Percentiles rank a stretch among this genome's conserved stretches.
Conservation (phyloP, 30 jellyfish, hydroid and myxozoan species). For the Pseudorhiza aurosa region DNA sequence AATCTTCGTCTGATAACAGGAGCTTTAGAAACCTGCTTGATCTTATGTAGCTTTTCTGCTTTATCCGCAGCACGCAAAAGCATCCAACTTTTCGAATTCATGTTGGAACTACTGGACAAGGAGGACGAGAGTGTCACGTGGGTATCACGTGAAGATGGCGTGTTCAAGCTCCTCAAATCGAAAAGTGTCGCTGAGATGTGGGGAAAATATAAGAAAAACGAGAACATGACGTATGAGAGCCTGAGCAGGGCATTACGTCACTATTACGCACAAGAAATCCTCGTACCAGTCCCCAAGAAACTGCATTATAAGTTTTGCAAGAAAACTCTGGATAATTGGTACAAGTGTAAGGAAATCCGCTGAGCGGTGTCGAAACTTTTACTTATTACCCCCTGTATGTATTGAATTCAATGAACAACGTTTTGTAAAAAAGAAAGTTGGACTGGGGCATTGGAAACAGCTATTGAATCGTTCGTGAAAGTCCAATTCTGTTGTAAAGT, state of each 20-base stretch:
- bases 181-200: conserved; percentile 78
- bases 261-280: conserved; percentile 75
- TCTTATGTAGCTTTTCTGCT: no score
- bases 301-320: conserved; percentile 82
- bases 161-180: conserved; percentile 76
- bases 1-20: no score
- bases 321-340: conserved; percentile 83
- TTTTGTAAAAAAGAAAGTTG: no score
- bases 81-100: conserved; percentile 79
- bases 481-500: no score
- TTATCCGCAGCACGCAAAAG: conserved; percentile 61
- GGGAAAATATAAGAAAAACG: conserved; percentile 77
- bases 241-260: conserved; percentile 91
- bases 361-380: no score
- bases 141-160: conserved; percentile 80
- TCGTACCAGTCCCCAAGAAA: conserved; percentile 74
- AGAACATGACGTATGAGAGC: conserved; percentile 86
- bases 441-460: no score
- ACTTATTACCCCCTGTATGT: no score
- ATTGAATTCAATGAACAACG: no score
- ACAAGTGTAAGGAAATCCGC: neutral
- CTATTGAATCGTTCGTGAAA: no score
- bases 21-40: no score
- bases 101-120: conserved; percentile 72
- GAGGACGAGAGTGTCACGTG: conserved; percentile 71